Evolutionary conservation across 2,888 invertebrate genomes (phyloP).

Genomic region (Schrankia costaestrigalis): DNA sequence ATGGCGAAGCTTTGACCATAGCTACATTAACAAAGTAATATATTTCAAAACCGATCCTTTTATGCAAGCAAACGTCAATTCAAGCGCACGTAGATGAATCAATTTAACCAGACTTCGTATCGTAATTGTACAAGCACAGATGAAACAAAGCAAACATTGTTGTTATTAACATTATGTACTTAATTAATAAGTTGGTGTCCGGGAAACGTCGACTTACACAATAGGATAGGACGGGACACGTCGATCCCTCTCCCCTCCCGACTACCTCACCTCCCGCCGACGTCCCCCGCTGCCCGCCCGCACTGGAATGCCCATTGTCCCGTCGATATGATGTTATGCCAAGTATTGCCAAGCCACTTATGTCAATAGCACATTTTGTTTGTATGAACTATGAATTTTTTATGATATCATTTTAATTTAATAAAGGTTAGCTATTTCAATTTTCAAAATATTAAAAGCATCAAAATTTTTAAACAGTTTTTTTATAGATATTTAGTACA

Average conservation of each 20-base stretch:
- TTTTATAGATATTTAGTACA: too few relatives aligned
- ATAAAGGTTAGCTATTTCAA: too few relatives aligned
- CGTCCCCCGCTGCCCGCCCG: constrained; percentile 34
- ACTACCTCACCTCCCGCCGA: constrained; percentile 22
- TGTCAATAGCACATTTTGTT: constrained; percentile 56
- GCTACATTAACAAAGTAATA: too few relatives aligned
- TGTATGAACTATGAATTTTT: constrained; percentile 35
- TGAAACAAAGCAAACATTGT: constrained; percentile 28
- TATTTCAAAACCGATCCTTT: not conserved
- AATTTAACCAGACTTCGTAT: constrained; percentile 8
- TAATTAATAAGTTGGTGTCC: constrained; percentile 57
- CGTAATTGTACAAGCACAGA: constrained; percentile 2
- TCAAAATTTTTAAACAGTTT: too few relatives aligned
- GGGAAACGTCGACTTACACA: constrained; percentile 50
- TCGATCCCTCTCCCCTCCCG: constrained; percentile 36
- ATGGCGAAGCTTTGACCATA: too few relatives aligned
- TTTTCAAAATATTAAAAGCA: too few relatives aligned
- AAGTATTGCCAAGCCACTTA: constrained; percentile 64
- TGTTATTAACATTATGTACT: constrained; percentile 42
- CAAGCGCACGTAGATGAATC: not conserved
- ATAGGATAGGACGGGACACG: constrained; percentile 57
- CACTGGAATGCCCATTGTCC: constrained; percentile 73
- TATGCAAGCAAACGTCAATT: too few relatives aligned
- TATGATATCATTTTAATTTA: too few relatives aligned
- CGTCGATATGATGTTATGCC: constrained; percentile 66